Percentiles rank a stretch among this genome's conserved stretches.
phyloP scores from a whole-genome alignment of 2,113 vertebrate species.

The Nicator chloris region DNA sequence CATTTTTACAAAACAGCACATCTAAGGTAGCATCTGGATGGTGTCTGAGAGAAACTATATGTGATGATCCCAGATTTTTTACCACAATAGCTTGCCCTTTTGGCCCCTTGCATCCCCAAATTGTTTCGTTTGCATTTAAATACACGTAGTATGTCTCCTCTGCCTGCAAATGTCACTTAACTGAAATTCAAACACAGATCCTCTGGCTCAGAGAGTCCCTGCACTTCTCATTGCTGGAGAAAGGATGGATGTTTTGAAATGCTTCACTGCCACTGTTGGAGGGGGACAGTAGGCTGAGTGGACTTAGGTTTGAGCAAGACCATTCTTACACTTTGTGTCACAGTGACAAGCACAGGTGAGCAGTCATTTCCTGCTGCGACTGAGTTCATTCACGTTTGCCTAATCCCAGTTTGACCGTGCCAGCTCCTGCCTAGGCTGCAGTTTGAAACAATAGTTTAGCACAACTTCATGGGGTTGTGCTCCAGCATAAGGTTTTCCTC shows the following conservation, averaged over 20 bases:
- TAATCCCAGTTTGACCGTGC: background rate
- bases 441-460: background rate
- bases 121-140: conserved; percentile 17
- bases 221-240: background rate
- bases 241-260: background rate
- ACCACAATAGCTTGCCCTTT: background rate
- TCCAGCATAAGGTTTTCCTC: background rate
- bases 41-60: background rate
- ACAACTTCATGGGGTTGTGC: background rate
- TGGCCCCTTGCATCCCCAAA: background rate
- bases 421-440: background rate
- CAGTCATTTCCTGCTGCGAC: background rate
- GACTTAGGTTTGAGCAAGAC: background rate
- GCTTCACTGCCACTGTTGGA: fast-evolving
- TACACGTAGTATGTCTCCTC: background rate
- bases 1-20: background rate
- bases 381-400: background rate
- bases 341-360: background rate
- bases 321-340: background rate
- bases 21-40: background rate
- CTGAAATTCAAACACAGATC: background rate
- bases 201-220: background rate
- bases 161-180: background rate
- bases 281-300: background rate
- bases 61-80: background rate